Evolutionary conservation across 2,888 invertebrate genomes (phyloP).

Genomic region (Cheilosia grossa): DNA sequence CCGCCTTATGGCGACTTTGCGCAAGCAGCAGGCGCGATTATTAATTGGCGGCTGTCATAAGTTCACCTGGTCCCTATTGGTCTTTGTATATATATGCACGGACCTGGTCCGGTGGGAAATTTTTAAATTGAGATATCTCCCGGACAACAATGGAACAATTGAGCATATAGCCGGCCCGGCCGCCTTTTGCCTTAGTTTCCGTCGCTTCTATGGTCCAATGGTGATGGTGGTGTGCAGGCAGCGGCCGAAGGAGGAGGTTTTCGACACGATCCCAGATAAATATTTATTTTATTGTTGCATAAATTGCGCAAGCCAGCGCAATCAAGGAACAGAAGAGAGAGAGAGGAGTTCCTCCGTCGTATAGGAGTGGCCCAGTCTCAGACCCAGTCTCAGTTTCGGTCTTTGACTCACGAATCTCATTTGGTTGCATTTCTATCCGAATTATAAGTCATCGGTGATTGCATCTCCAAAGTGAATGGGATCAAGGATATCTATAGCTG

Average conservation of each 20-base stretch:
- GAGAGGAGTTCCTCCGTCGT: constrained; percentile 34
- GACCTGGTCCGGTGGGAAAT: constrained; percentile 59
- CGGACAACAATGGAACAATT: constrained; percentile 70
- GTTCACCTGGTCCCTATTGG: constrained; percentile 75
- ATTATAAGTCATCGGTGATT: constrained; percentile 51
- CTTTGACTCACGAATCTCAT: constrained; percentile 65
- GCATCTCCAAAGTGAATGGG: constrained; percentile 35
- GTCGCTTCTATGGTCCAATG: neutral
- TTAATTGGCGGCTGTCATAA: constrained; percentile 79
- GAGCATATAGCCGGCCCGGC: constrained; percentile 9
- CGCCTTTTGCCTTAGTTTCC: constrained; percentile 36
- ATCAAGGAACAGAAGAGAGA: constrained; percentile 47
- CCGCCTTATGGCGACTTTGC: constrained; percentile 62
- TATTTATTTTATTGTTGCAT: constrained; percentile 81
- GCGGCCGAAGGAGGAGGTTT: constrained; percentile 78
- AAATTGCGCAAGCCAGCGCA: constrained; percentile 67
- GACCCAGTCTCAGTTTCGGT: constrained; percentile 7
- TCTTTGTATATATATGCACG: constrained; percentile 13
- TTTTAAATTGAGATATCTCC: constrained; percentile 73
- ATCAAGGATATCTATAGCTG: constrained; percentile 40
- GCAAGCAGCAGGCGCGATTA: constrained; percentile 75
- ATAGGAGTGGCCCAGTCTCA: constrained; percentile 50
- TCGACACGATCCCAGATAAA: constrained; percentile 83
- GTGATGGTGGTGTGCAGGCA: constrained; percentile 42
- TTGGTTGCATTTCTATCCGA: constrained; percentile 49